A percentile compares a stretch with the other conserved stretches of the same genome.
Conservation (phyloP, 2,797 vertebrate genomes). For the Selene dorsalis region DNA sequence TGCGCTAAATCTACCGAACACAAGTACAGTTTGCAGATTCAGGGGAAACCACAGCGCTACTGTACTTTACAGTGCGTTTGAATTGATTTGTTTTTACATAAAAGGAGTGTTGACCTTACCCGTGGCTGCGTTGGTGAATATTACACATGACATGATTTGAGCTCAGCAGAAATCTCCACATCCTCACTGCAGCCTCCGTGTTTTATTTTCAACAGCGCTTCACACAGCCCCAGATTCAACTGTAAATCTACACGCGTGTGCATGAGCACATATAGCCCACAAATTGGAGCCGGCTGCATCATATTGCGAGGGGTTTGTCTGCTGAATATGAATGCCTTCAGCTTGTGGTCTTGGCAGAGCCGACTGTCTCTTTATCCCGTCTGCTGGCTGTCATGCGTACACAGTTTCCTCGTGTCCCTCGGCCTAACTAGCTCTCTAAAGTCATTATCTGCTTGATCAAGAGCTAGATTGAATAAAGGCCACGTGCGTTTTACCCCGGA, state of each 20-base stretch:
- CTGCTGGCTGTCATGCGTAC: constrained; percentile 58
- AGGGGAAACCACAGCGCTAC: constrained; percentile 25
- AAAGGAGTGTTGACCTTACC: constrained; percentile 48
- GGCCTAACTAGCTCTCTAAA: constrained; percentile 67
- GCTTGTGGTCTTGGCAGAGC: constrained; percentile 41
- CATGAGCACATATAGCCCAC: constrained; percentile 5
- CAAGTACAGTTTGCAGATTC: constrained; percentile 59
- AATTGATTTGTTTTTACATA: constrained; percentile 26
- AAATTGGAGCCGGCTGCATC: not conserved
- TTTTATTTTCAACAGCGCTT: constrained; percentile 29
- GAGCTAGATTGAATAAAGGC: constrained; percentile 73
- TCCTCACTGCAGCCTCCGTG: constrained; percentile 17
- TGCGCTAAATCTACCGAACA: constrained; percentile 57
- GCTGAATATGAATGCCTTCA: constrained; percentile 32
- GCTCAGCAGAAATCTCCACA: constrained; percentile 38
- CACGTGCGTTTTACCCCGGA: constrained; percentile 69
- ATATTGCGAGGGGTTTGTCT: constrained; percentile 15
- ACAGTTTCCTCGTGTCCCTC: constrained; percentile 44
- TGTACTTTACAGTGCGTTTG: constrained; percentile 29
- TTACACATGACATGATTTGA: constrained; percentile 50
- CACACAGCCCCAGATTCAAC: constrained; percentile 3
- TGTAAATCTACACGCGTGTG: not conserved
- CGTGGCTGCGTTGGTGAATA: constrained; percentile 35
- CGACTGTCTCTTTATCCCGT: constrained; percentile 54
- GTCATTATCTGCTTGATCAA: constrained; percentile 81